Conservation (phyloP, 1,140 invertebrate species). For the Drosophila navojoa region DNA sequence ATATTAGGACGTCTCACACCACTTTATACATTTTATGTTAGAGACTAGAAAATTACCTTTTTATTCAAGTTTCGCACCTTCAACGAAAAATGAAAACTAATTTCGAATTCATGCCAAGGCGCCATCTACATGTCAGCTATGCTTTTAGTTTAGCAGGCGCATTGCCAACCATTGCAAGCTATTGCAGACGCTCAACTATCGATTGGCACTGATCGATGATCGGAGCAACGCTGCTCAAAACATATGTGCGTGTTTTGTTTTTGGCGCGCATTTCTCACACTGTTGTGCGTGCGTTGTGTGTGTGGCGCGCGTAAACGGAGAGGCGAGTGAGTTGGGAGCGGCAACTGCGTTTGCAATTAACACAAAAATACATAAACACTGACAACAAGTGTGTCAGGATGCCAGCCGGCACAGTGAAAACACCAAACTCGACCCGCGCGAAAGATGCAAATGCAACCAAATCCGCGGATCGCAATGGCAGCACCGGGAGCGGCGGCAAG, state of each 20-base stretch:
- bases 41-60: no score
- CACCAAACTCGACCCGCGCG: slow-evolving; percentile 33
- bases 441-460: slow-evolving; percentile 46
- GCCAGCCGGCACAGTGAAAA: slow-evolving; percentile 63
- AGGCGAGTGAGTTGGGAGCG: not conserved
- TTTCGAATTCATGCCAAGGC: not conserved
- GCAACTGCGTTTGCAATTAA: slow-evolving; percentile 10
- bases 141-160: not conserved
- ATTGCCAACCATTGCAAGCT: slow-evolving; percentile 34
- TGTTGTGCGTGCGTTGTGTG: slow-evolving; percentile 33
- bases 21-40: no score
- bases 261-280: slow-evolving; percentile 41
- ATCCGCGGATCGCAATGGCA: slow-evolving; percentile 40
- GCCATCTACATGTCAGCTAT: slow-evolving; percentile 18
- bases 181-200: not conserved
- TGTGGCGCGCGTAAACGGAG: slow-evolving; percentile 7
- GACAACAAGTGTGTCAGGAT: slow-evolving; percentile 37
- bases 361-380: slow-evolving; percentile 7
- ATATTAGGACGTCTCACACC: no score
- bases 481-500: slow-evolving; percentile 64
- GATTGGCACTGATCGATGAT: not conserved
- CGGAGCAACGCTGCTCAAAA: slow-evolving; percentile 20
- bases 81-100: not conserved
- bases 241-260: slow-evolving; percentile 37
- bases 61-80: not conserved